A percentile compares a stretch with the other conserved stretches of the same genome.
phyloP scores from a whole-genome alignment of 2,113 vertebrate species.

The Trogon melanurus region DNA sequence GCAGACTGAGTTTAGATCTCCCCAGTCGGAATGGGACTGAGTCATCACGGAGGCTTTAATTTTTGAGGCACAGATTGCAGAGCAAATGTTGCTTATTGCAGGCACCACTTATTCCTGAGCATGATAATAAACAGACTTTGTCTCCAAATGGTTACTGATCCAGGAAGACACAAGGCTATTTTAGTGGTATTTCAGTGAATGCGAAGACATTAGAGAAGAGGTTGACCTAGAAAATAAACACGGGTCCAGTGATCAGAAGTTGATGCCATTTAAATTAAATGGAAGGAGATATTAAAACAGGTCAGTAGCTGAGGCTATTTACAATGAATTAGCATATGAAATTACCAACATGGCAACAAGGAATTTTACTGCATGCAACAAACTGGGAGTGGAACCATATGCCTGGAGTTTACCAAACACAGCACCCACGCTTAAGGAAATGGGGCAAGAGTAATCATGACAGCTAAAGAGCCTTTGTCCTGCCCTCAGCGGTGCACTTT shows the following conservation, averaged over 20 bases:
- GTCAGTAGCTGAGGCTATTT: constrained; percentile 27
- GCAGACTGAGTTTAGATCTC: constrained; percentile 21
- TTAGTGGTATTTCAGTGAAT: constrained; percentile 40
- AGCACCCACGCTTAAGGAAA: constrained; percentile 36
- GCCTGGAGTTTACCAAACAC: constrained; percentile 52
- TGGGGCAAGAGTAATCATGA: not conserved
- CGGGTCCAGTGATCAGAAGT: not conserved
- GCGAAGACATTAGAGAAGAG: constrained; percentile 14
- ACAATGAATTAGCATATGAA: constrained; percentile 7
- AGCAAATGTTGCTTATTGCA: constrained; percentile 73
- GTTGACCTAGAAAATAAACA: constrained; percentile 62
- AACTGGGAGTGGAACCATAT: constrained; percentile 40
- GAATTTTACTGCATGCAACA: not conserved
- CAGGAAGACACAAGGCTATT: constrained; percentile 61
- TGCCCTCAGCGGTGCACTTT: not conserved
- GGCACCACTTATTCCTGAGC: constrained; percentile 60
- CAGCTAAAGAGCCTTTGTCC: not conserved
- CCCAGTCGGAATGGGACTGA: constrained; percentile 43
- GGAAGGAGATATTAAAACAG: constrained; percentile 41
- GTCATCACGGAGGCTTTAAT: constrained; percentile 42
- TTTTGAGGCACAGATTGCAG: constrained; percentile 69
- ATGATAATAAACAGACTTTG: constrained; percentile 67
- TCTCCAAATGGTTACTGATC: constrained; percentile 72
- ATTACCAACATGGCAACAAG: not conserved
- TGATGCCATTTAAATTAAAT: constrained; percentile 1